A percentile compares a stretch with the other conserved stretches of the same genome.
These are phyloP conservation scores for Xanthorhoe spadicearia DNA, from an alignment of 2,888 invertebrate species.

Conservation along the genomic window DNA sequence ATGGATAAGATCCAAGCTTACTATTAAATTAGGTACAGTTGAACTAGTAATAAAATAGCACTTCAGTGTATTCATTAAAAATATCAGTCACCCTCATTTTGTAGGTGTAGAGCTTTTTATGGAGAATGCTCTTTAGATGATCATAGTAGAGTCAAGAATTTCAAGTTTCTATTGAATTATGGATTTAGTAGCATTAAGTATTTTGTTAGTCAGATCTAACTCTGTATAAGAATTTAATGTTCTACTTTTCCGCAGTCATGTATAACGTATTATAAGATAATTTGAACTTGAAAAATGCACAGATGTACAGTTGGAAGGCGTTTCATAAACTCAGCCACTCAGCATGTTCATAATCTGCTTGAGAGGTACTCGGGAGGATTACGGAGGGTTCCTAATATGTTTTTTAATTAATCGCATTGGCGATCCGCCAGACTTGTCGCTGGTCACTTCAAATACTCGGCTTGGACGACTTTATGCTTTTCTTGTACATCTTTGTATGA, in stretches of 20 bases:
- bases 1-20: background rate
- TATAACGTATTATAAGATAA: too few species aligned
- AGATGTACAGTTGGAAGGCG: conserved; percentile 34
- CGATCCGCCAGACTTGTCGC: conserved; percentile 30
- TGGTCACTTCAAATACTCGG: conserved; percentile 23
- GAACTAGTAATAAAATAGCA: too few species aligned
- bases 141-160: too few species aligned
- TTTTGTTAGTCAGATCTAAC: too few species aligned
- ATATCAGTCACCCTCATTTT: too few species aligned
- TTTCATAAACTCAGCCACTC: conserved; percentile 45
- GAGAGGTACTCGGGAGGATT: conserved; percentile 58
- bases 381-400: conserved; percentile 64
- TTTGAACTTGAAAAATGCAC: conserved; percentile 19
- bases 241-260: too few species aligned
- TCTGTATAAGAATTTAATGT: too few species aligned
- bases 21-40: background rate
- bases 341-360: conserved; percentile 62
- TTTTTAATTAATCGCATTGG: conserved; percentile 71
- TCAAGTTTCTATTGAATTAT: too few species aligned
- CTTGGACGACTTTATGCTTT: background rate
- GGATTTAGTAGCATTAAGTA: too few species aligned
- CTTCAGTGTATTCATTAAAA: too few species aligned
- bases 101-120: too few species aligned
- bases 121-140: too few species aligned
- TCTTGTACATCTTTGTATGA: background rate